phyloP scores from a whole-genome alignment of 2,113 vertebrate genomes.

The Pseudois nayaur region DNA sequence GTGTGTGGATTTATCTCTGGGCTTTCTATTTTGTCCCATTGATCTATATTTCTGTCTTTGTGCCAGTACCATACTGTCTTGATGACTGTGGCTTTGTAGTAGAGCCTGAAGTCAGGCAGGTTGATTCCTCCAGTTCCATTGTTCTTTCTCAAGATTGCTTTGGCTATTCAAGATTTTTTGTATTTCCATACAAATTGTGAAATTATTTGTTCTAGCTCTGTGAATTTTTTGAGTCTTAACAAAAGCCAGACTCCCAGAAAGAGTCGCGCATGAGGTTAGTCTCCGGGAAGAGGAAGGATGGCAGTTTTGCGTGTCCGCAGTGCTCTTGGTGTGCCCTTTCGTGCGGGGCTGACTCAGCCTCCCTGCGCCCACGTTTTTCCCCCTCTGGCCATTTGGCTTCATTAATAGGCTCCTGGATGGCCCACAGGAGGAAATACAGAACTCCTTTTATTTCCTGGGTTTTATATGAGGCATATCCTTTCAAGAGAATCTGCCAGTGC shows the following conservation, averaged over 20 bases:
- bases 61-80: too few relatives aligned
- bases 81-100: too few relatives aligned
- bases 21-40: too few relatives aligned
- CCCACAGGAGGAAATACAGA: neutral
- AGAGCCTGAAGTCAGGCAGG: too few relatives aligned
- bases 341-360: accelerated
- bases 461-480: neutral
- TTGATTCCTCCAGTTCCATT: too few relatives aligned
- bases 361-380: accelerated
- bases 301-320: accelerated
- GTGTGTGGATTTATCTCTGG: too few relatives aligned
- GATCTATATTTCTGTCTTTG: too few relatives aligned
- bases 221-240: neutral
- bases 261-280: accelerated
- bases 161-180: too few relatives aligned
- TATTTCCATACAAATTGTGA: too few relatives aligned
- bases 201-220: too few relatives aligned
- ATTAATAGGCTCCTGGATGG: neutral
- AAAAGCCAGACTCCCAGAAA: too few relatives aligned
- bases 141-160: too few relatives aligned
- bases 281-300: neutral
- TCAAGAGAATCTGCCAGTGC: neutral
- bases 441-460: neutral
- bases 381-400: neutral
- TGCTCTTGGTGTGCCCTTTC: neutral